Conservation (phyloP, 1,140 invertebrate species). For the Procambarus clarkii region DNA sequence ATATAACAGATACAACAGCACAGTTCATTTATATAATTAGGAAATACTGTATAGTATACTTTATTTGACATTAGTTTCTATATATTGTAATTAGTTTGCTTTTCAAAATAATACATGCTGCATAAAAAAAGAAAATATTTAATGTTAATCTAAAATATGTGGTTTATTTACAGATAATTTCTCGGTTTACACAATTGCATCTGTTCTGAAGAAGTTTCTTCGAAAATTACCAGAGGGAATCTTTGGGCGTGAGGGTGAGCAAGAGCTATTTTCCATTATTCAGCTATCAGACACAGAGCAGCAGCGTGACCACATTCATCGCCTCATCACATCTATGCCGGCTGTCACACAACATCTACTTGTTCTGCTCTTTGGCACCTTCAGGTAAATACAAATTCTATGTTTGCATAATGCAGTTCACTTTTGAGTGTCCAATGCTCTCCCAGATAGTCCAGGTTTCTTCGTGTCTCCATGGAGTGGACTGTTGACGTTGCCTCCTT, state of each 20-base stretch:
- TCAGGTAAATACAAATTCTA: conserved; percentile 80
- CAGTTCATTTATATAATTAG: no score
- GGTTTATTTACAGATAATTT: conserved; percentile 70
- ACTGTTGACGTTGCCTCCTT: no score
- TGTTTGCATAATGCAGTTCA: no score
- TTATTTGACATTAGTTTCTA: no score
- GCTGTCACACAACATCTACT: conserved; percentile 93
- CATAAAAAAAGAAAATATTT: no score
- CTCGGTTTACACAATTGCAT: conserved; percentile 99
- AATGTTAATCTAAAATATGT: neutral
- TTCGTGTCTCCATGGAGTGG: no score
- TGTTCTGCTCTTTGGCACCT: conserved; percentile 97
- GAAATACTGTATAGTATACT: no score
- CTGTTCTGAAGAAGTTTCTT: conserved; percentile 98
- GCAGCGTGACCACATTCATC: conserved; percentile 93
- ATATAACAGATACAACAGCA: no score
- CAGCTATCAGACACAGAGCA: conserved; percentile 83
- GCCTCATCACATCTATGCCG: conserved; percentile 90
- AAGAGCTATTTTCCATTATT: conserved; percentile 91
- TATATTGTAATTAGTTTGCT: no score
- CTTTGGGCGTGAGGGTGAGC: conserved; percentile 92
- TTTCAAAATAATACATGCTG: no score
- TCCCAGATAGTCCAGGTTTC: no score
- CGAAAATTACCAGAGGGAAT: conserved; percentile 97
- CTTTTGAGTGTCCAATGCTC: no score